phyloP scores from a whole-genome alignment of 2,797 vertebrate genomes.

The Atherinosoma microstoma region DNA sequence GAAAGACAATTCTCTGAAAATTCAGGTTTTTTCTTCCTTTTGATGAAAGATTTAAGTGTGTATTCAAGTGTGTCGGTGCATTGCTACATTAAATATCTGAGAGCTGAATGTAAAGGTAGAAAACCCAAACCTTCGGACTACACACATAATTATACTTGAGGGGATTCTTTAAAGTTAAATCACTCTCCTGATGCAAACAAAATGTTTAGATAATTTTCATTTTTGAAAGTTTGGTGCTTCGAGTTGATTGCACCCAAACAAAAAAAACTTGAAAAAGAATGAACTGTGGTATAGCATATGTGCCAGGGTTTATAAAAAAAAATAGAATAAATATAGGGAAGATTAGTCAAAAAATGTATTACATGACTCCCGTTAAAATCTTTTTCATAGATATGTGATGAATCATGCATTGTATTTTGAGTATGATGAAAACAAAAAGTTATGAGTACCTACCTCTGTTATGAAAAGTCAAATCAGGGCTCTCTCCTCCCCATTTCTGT shows the following conservation, averaged over 20 bases:
- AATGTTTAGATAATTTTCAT: not conserved
- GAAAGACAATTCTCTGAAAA: no score
- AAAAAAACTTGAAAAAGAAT: not conserved
- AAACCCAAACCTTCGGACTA: not conserved
- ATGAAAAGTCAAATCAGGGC: constrained; percentile 57
- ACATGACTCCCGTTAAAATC: not conserved
- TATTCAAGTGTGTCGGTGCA: not conserved
- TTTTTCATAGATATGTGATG: constrained; percentile 20
- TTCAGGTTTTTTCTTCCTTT: not conserved
- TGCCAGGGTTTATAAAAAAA: not conserved
- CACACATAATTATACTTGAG: no score
- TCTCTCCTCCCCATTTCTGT: constrained; percentile 60
- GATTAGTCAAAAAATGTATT: constrained; percentile 12
- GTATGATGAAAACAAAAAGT: constrained; percentile 22
- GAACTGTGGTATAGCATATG: not conserved
- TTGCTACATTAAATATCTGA: not conserved
- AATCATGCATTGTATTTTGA: not conserved
- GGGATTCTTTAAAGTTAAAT: no score
- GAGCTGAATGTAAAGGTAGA: not conserved
- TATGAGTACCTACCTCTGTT: constrained; percentile 58
- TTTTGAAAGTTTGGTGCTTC: no score
- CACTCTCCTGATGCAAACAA: not conserved
- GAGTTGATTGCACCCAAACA: not conserved
- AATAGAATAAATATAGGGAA: not conserved
- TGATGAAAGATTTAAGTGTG: not conserved